Conservation (phyloP, 2,797 vertebrate species). For the Pseudochirops cupreus region DNA sequence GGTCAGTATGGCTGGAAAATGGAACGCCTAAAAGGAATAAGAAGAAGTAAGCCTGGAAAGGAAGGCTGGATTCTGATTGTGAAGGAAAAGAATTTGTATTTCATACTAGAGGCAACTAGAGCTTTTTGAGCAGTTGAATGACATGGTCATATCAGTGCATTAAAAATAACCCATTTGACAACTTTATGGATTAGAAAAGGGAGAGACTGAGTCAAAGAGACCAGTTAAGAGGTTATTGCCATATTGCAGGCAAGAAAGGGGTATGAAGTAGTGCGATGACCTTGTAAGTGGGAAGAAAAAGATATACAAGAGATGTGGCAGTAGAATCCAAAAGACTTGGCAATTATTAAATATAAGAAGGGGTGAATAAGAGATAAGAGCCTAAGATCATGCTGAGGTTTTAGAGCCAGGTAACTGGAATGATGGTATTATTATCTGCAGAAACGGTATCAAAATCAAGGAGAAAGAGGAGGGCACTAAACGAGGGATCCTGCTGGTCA, state of each 20-base stretch:
- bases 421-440: neutral
- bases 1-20: neutral
- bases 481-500: neutral
- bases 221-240: neutral
- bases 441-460: neutral
- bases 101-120: neutral
- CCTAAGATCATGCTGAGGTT: neutral
- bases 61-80: neutral
- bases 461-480: neutral
- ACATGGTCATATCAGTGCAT: neutral
- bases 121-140: neutral
- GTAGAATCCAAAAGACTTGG: neutral
- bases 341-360: neutral
- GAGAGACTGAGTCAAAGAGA: neutral
- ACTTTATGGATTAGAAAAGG: neutral
- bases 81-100: neutral
- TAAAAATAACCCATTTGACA: neutral
- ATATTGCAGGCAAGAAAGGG: neutral
- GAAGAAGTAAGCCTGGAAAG: neutral
- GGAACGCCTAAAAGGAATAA: neutral
- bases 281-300: neutral
- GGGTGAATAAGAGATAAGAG: neutral
- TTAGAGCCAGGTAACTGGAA: neutral
- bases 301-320: neutral
- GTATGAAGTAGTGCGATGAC: neutral